Evolutionary conservation across 2,797 vertebrate species (phyloP), one percentile per base, ranked within the genome.

Genomic region (Ispidina lecontei): DNA sequence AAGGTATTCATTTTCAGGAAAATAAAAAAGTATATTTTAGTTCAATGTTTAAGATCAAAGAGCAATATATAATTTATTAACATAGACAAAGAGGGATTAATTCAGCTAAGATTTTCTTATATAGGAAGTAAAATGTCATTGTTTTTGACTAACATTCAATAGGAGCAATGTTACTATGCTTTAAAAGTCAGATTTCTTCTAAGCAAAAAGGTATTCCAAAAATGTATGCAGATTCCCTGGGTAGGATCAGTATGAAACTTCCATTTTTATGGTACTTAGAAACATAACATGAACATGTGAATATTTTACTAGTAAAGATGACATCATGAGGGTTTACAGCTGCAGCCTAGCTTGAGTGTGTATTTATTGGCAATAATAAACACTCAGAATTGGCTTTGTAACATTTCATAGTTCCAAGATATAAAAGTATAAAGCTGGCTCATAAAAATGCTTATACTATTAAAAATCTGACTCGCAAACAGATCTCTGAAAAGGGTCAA

Each of bases 351-450:
- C 12, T 84, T 76, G 29, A n/a, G 6, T 59, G 8, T 69, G 11
- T 31, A 59, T 73, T 91, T 90, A 73, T 41, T 67, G 29, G 35
- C 67, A 65, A 39, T 67, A 86, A 59, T 70, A 87, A 90, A 71
- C 16, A 19, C 23, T 74, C 86, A 54, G 74, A 89, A 58, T 26
- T 89, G n/a, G 21, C 37, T 95, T 90, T 94, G 65, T 79, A 51
- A 29, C 29, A 18, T 77, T 82, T 87, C 37, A 37, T 39, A 58
- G 15, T 87, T 95, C 7, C 65, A 76, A 35, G 10, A 29, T 71
- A 67, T 67, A 84, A 72, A 87, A 67, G 11, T 23, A 62, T 74
- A 85, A 91, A 75, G 11, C 25, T 91, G 58, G 21, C 16, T 37
- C 44, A 29, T 52, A 52, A 28, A 52, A 52, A 52, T 29, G 49